A percentile compares a stretch with the other conserved stretches of the same genome.
Evolutionary conservation across 2,113 vertebrate species (phyloP).

Genomic region (Lepus timidus): DNA sequence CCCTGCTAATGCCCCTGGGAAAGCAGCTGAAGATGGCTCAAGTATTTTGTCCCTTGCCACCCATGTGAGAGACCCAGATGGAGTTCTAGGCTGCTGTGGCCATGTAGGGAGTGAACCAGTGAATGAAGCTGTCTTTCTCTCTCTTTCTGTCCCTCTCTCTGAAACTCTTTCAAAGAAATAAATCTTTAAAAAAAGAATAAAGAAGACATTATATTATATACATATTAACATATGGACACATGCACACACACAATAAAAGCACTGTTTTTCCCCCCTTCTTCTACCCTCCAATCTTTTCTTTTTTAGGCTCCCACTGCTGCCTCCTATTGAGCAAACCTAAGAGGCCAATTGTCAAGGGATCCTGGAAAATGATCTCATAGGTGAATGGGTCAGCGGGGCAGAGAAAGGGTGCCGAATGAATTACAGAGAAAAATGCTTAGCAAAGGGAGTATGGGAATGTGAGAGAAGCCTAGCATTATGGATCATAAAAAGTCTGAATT

Average conservation of each 20-base stretch:
- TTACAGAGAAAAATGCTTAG: neutral
- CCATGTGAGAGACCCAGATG: too few relatives aligned
- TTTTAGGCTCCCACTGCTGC: neutral
- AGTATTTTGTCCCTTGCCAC: too few relatives aligned
- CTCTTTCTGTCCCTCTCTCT: too few relatives aligned
- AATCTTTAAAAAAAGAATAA: neutral
- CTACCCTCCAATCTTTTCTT: neutral
- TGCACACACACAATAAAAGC: neutral
- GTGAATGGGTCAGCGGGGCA: neutral
- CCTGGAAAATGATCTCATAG: neutral
- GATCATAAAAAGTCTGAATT: conserved; percentile 4
- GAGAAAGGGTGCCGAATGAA: neutral
- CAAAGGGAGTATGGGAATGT: neutral
- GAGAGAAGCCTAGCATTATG: neutral
- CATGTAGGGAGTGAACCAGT: too few relatives aligned
- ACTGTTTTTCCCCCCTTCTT: neutral
- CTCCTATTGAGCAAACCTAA: neutral
- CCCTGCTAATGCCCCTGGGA: too few relatives aligned
- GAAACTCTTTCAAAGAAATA: too few relatives aligned
- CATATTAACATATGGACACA: neutral
- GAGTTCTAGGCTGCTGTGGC: too few relatives aligned
- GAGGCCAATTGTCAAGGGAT: neutral
- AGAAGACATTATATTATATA: neutral
- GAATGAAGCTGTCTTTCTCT: too few relatives aligned
- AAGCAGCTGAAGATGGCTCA: too few relatives aligned